These are phyloP conservation scores for Aramus guarauna DNA, from an alignment of 2,113 vertebrate species.

Conservation along the genomic window DNA sequence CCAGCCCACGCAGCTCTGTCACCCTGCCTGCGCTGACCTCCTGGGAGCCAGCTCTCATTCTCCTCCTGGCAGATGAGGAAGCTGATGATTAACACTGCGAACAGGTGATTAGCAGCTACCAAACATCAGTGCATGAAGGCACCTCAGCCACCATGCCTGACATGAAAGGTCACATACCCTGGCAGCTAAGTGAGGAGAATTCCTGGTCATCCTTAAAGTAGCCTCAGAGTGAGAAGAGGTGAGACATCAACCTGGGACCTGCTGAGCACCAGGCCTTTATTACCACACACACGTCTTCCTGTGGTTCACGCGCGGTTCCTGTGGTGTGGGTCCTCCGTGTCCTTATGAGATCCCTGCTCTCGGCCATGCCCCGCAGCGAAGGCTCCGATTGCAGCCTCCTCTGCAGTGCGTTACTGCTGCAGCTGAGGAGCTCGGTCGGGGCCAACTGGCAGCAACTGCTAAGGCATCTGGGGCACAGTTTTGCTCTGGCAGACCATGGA, in stretches of 20 bases:
- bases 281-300: neutral
- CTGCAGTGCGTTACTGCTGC: neutral
- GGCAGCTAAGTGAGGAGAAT: neutral
- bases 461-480: neutral
- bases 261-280: neutral
- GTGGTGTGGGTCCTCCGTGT: neutral
- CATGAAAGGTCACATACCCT: neutral
- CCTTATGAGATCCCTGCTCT: neutral
- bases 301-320: accelerated
- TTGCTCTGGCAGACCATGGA: neutral
- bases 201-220: neutral
- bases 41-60: accelerated
- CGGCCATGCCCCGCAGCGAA: accelerated
- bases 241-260: neutral
- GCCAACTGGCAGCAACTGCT: neutral
- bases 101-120: neutral
- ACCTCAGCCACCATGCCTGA: neutral
- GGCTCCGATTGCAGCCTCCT: neutral
- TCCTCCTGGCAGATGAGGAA: neutral
- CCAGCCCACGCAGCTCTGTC: neutral
- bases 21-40: neutral
- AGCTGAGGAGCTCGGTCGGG: neutral
- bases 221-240: neutral
- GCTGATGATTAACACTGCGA: neutral
- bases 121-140: neutral